Evolutionary conservation across 2,888 invertebrate species (phyloP).

Genomic region (Notodonta dromedarius): DNA sequence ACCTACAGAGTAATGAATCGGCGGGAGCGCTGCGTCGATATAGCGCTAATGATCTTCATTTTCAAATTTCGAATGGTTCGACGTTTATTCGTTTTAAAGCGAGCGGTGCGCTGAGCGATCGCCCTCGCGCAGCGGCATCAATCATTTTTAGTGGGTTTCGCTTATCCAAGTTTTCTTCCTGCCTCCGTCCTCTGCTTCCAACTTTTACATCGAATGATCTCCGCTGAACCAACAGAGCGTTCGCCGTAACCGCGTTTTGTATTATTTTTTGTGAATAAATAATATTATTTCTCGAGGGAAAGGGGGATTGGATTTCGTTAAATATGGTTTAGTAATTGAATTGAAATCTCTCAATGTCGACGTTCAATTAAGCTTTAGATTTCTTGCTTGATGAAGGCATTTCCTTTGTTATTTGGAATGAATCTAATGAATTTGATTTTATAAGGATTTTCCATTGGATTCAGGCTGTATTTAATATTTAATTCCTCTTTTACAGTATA

Average conservation of each 20-base stretch:
- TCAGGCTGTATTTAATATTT: slow-evolving; percentile 19
- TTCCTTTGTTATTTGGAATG: slow-evolving; percentile 74
- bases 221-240: slow-evolving; percentile 80
- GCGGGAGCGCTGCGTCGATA: slow-evolving; percentile 60
- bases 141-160: slow-evolving; percentile 85
- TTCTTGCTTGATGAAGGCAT: slow-evolving; percentile 74
- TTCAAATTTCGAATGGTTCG: slow-evolving; percentile 74
- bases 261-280: slow-evolving; percentile 84
- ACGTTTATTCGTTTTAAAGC: slow-evolving; percentile 82
- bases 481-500: slow-evolving; percentile 1
- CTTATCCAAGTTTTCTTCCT: slow-evolving; percentile 82
- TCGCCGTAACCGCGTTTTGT: slow-evolving; percentile 78
- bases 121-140: slow-evolving; percentile 74
- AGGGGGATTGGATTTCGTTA: slow-evolving; percentile 84
- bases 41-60: slow-evolving; percentile 81
- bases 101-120: slow-evolving; percentile 60
- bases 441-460: slow-evolving; percentile 44
- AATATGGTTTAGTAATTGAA: slow-evolving; percentile 85
- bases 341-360: slow-evolving; percentile 85
- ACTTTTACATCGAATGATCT: slow-evolving; percentile 83
- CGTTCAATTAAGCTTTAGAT: slow-evolving; percentile 82
- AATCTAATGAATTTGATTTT: slow-evolving; percentile 65
- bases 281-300: slow-evolving; percentile 82
- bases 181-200: slow-evolving; percentile 71
- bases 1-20: slow-evolving; percentile 69